phyloP scores from a whole-genome alignment of 2,888 invertebrate species.

The Leucophora obtusa region DNA sequence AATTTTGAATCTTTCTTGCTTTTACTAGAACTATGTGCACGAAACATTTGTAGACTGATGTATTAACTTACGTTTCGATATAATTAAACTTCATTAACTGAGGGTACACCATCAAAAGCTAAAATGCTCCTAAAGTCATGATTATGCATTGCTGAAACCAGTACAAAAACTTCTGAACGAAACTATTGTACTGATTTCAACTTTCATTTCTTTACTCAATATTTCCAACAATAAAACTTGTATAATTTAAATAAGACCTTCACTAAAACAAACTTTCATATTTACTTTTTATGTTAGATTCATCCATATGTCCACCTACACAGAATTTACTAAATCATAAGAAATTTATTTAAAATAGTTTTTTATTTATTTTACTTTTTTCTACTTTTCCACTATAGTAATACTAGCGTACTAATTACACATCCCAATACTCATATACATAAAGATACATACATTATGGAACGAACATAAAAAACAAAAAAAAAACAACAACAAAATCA shows the following conservation, averaged over 20 bases:
- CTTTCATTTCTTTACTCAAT: no score
- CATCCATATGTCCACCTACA: conserved; percentile 61
- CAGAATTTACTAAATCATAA: conserved; percentile 47
- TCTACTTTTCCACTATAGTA: conserved; percentile 32
- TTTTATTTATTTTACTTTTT: conserved; percentile 38
- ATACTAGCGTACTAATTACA: conserved; percentile 56
- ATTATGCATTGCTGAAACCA: no score
- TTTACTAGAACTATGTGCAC: no score
- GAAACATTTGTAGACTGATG: no score
- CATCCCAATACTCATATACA: conserved; percentile 47
- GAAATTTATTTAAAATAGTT: conserved; percentile 63
- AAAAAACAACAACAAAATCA: conserved; percentile 9
- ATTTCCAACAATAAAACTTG: no score
- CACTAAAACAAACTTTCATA: background rate
- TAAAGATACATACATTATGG: conserved; percentile 40
- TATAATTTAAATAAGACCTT: background rate
- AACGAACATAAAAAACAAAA: conserved; percentile 4
- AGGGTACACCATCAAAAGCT: no score
- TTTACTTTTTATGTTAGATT: conserved; percentile 22
- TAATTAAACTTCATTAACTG: no score
- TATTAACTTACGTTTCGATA: no score
- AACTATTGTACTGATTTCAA: no score
- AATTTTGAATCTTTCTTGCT: no score
- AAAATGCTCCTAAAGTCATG: no score
- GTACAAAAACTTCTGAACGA: no score